Base-by-base conservation (phyloP, 2,888 invertebrate genomes). In the Ligdia adustata region DNA sequence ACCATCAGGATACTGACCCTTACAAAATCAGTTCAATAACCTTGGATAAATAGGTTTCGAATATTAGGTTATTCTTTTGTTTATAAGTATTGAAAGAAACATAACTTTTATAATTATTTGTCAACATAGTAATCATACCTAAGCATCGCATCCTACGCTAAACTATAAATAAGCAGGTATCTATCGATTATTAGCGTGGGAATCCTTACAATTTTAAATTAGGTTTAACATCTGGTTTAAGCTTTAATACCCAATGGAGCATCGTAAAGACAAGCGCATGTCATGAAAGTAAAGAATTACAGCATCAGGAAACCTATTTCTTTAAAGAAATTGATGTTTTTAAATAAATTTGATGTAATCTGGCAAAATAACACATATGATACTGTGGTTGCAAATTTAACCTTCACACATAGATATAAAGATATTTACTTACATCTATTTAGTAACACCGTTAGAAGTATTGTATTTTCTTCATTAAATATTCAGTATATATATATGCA, bases 131-230 rank as follows among this genome's bases (percentile, higher is more conserved):
- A n/a, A n/a, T n/a, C n/a, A n/a, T n/a, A n/a, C n/a, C 4, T n/a
- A 14, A 11, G 28, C 4, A 9, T 31, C 16, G 4, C 18, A 9
- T 11, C 18, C 7, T 24, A 6, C 22, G 6, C 22, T 31, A 22
- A 18, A 16, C 28, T 28, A 6, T 16, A 27, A 45, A 39, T 33
- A 32, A 7, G 11, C 31, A 38, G 14, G 27, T 26, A 22, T 34
- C 15, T 35, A 45, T 49, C 37, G 41, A 45, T 41, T 22, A 22
- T 37, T 14, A 28, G 27, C 31, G 9, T 27, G 35, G 27, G 55
- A 55, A 52, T 49, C 55, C 55, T 45, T 52, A 55, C 45, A 55
- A 52, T 38, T 33, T 42, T 28, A 20, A 42, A 42, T 43, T 39
- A 43, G 16, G 16, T 39, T 33, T 31, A 14, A 9, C 13, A 28